Conservation (phyloP, 2,888 invertebrate genomes). For the Drosophila stalkeri region DNA sequence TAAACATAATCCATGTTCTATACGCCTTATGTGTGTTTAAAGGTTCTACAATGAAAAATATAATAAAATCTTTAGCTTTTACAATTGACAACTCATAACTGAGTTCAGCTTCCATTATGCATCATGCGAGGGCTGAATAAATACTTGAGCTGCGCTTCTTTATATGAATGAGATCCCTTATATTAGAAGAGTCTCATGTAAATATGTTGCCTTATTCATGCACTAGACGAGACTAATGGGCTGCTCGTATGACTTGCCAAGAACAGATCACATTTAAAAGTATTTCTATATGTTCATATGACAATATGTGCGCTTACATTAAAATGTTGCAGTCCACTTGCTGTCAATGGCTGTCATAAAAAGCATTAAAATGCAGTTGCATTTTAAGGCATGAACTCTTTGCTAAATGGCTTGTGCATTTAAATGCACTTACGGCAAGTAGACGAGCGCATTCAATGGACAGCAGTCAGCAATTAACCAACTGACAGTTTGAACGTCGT, state of each 20-base stretch:
- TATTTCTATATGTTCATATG: not conserved
- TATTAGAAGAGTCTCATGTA: not conserved
- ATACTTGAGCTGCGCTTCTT: not conserved
- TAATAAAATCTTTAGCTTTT: not conserved
- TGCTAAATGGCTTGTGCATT: slow-evolving; percentile 58
- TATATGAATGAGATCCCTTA: too few relatives aligned
- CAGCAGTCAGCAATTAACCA: slow-evolving; percentile 35
- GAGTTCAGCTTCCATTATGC: slow-evolving; percentile 3
- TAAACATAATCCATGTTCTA: too few relatives aligned
- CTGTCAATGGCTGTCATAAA: slow-evolving; percentile 46
- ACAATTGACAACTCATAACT: slow-evolving; percentile 5
- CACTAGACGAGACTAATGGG: not conserved
- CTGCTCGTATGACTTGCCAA: slow-evolving; percentile 6
- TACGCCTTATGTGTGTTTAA: too few relatives aligned
- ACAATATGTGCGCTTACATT: slow-evolving; percentile 37
- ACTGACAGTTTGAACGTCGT: slow-evolving; percentile 9
- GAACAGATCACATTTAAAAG: slow-evolving; percentile 1
- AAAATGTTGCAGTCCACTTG: slow-evolving; percentile 40
- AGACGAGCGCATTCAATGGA: slow-evolving; percentile 21
- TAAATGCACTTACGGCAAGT: slow-evolving; percentile 62
- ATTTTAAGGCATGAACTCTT: slow-evolving; percentile 54
- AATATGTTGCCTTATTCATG: slow-evolving; percentile 2
- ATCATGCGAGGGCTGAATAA: not conserved
- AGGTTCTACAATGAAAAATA: too few relatives aligned
- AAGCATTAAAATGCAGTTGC: slow-evolving; percentile 38